Evolutionary conservation across 2,888 invertebrate species (phyloP), one percentile per base, ranked within the genome.

Genomic region (Aleiodes leptofemur): DNA sequence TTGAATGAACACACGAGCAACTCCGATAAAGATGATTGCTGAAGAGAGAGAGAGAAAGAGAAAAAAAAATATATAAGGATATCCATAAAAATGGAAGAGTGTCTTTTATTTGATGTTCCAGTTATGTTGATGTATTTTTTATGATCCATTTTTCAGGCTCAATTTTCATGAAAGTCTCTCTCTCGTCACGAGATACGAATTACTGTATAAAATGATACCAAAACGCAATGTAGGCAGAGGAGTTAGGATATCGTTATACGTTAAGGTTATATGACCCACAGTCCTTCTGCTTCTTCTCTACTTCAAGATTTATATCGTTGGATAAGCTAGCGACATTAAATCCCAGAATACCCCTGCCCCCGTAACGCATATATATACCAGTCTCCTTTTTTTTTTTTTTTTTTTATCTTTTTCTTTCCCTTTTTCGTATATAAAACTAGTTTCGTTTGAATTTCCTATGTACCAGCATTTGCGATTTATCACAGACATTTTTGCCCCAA

Each of bases 231-330:
- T 14, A 55, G 34, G 31, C 38, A 55, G 23, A 23, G 34, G 31
- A 55, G 51, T 55, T 69, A 53, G 14, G 55, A 68, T 57, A 71
- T 71, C 71, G 71, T 71, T 71, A 70, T 70, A 61, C 59, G 61
- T 43, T 61, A 50, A 61, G 50, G 71, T 71, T 71, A 71, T 71
- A 59, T 57, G 59, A 57, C 70, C 61, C 61, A 71, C 59, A 71
- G 57, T 71, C 57, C 61, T 71, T 57, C 59, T 56, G 71, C 57
- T 59, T 51, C 43, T 34, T 43, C 61, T 76, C 74, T 75, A 78
- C 77, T 76, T 76, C 71, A 72, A 77, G 79, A 79, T 79, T 79
- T 79, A 79, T 79, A 78, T 79, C 77, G 76, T 23, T 70, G 78
- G 78, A 78, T 79, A 79, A 79, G 78, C 79, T 76, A 78, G 76